Percentiles rank a stretch among this genome's conserved stretches.
These are phyloP conservation scores for Myripristis murdjan DNA, from an alignment of 2,797 vertebrate genomes.

Conservation along the genomic window DNA sequence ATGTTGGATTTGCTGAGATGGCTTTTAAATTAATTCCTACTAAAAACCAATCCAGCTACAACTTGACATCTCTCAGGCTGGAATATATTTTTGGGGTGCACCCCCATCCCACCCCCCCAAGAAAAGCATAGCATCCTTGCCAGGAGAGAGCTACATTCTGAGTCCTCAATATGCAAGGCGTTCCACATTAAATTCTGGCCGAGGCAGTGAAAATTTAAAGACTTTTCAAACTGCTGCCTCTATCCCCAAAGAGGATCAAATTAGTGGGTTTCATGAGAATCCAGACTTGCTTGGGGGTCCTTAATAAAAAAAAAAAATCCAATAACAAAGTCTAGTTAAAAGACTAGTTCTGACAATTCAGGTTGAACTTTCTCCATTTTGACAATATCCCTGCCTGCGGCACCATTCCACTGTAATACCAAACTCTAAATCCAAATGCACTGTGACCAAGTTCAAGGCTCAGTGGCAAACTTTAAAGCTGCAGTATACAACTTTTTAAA, in stretches of 20 bases:
- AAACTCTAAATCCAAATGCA: neutral
- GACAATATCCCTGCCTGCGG: neutral
- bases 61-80: slow-evolving; percentile 55
- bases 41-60: slow-evolving; percentile 52
- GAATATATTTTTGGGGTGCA: slow-evolving; percentile 39
- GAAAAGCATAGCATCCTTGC: slow-evolving; percentile 27
- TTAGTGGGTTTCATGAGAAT: slow-evolving; percentile 45
- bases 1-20: slow-evolving; percentile 38
- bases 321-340: slow-evolving; percentile 3
- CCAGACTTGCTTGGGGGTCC: neutral
- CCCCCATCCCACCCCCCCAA: neutral
- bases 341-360: slow-evolving; percentile 16
- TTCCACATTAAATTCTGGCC: slow-evolving; percentile 48
- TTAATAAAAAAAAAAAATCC: slow-evolving; percentile 4
- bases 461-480: slow-evolving; percentile 3
- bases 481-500: no score
- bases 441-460: neutral
- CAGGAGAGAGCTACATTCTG: slow-evolving; percentile 45
- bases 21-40: slow-evolving; percentile 51
- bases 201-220: slow-evolving; percentile 45
- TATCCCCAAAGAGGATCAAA: slow-evolving; percentile 53
- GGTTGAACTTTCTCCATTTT: slow-evolving; percentile 19
- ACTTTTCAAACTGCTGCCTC: slow-evolving; percentile 50
- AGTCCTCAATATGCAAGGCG: slow-evolving; percentile 36
- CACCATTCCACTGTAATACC: neutral